A percentile compares a stretch with the other conserved stretches of the same genome.
Conservation (phyloP, 1,140 invertebrate genomes). For the Cydia fagiglandana region DNA sequence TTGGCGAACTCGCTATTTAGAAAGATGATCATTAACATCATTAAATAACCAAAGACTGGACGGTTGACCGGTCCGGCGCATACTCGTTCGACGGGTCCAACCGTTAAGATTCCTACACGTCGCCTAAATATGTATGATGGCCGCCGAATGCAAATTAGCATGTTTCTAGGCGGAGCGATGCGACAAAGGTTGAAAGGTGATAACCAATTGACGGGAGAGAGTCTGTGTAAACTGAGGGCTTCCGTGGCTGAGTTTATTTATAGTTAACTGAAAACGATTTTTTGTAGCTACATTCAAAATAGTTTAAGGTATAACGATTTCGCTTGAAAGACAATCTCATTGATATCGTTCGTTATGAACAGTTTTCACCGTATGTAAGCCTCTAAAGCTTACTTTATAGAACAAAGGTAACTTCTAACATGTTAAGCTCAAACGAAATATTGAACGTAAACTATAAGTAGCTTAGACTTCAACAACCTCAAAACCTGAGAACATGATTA, state of each 20-base stretch:
- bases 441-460: no score
- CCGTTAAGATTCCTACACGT: constrained; percentile 67
- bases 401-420: no score
- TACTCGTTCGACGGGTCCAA: constrained; percentile 41
- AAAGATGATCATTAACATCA: constrained; percentile 24
- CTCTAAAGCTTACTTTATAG: no score
- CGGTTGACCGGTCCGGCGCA: neutral
- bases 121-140: constrained; percentile 63
- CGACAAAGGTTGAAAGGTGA: constrained; percentile 22
- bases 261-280: neutral
- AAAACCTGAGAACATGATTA: no score
- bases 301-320: no score
- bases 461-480: no score
- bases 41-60: constrained; percentile 8
- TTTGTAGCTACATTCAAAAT: no score
- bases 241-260: neutral
- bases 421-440: no score
- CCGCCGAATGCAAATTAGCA: constrained; percentile 57
- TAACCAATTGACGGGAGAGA: constrained; percentile 24
- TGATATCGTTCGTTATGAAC: no score
- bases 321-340: no score
- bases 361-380: no score
- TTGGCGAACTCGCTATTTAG: constrained; percentile 17
- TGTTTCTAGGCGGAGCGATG: constrained; percentile 43
- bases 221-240: neutral